Conservation (phyloP, 1,140 invertebrate species). For the Anastrepha ludens region DNA sequence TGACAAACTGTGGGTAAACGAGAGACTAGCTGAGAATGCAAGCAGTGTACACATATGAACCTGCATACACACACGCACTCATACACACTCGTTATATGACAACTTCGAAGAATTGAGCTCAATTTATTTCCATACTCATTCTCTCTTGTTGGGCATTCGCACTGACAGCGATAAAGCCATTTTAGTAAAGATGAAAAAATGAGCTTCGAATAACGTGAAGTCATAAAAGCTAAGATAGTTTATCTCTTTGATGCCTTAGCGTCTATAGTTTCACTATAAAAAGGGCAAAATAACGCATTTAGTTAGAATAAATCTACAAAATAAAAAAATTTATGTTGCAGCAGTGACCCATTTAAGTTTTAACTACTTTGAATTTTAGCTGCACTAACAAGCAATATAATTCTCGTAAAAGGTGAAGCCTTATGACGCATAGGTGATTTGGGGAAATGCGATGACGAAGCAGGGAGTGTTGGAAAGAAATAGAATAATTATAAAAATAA, state of each 20-base stretch:
- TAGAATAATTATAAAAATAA: too few relatives aligned
- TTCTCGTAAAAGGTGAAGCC: background rate
- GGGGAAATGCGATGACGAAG: background rate
- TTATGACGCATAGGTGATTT: conserved; percentile 13
- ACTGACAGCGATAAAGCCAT: background rate
- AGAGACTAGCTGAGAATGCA: background rate
- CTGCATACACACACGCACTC: background rate
- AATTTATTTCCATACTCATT: conserved; percentile 10
- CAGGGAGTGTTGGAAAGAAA: too few relatives aligned
- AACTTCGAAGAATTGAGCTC: conserved; percentile 18
- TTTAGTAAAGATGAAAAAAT: background rate
- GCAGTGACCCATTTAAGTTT: background rate
- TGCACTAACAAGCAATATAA: background rate
- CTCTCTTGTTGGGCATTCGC: background rate
- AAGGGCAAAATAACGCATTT: background rate
- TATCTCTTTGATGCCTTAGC: too few relatives aligned
- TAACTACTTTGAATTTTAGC: background rate
- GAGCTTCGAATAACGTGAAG: background rate
- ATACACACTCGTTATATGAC: background rate
- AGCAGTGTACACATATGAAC: background rate
- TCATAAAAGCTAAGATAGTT: background rate
- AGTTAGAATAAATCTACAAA: background rate
- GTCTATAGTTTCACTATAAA: background rate
- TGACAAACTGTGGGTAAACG: conserved; percentile 4
- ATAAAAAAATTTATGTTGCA: background rate